Evolutionary conservation across 1,140 invertebrate species (phyloP).

Genomic region (Solenopsis fugax): DNA sequence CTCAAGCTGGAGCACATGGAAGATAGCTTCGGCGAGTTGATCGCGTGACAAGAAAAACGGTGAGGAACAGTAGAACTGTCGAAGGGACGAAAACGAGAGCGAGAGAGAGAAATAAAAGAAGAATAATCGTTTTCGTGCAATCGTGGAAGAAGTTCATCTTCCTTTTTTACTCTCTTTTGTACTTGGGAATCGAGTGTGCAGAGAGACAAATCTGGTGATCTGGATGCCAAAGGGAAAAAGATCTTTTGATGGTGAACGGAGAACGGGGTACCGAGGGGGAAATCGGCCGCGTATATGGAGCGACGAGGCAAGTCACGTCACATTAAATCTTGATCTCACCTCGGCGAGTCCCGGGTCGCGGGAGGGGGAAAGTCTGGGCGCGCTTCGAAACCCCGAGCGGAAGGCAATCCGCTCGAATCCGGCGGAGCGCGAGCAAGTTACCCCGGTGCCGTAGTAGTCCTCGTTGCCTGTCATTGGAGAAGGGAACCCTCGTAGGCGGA

Average conservation of each 20-base stretch:
- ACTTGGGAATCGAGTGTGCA: neutral
- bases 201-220: neutral
- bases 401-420: conserved; percentile 86
- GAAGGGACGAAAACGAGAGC: neutral
- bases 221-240: neutral
- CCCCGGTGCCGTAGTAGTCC: conserved; percentile 60
- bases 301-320: conserved; percentile 67
- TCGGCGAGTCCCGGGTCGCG: conserved; percentile 57
- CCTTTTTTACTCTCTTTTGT: neutral
- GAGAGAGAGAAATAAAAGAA: conserved; percentile 6
- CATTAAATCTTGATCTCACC: conserved; percentile 86
- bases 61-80: neutral
- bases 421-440: conserved; percentile 85
- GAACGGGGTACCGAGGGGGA: neutral
- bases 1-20: neutral
- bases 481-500: conserved; percentile 57
- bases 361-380: conserved; percentile 84
- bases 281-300: conserved; percentile 40
- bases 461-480: conserved; percentile 48
- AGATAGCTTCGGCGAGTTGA: conserved; percentile 2
- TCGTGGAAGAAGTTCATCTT: neutral
- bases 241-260: neutral
- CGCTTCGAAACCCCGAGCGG: conserved; percentile 85
- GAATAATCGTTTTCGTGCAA: neutral
- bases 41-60: conserved; percentile 40